Conservation (phyloP, 2,888 invertebrate species). For the Halocaridina rubra region DNA sequence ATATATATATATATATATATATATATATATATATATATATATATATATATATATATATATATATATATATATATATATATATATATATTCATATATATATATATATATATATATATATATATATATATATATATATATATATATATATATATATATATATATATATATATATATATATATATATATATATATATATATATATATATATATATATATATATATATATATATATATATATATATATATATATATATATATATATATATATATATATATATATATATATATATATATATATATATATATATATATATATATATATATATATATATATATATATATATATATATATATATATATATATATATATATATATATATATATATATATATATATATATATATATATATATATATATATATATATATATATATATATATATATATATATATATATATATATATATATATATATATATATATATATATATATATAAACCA, state of each 20-base stretch:
- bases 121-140: not conserved
- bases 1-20: not conserved
- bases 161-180: not conserved
- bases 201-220: not conserved
- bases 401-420: not conserved
- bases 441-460: not conserved
- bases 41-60: not conserved
- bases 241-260: not conserved
- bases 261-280: not conserved
- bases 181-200: not conserved
- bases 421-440: not conserved
- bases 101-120: not conserved
- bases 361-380: not conserved
- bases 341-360: not conserved
- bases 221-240: not conserved
- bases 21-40: not conserved
- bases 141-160: not conserved
- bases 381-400: not conserved
- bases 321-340: not conserved
- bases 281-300: not conserved
- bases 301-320: not conserved
- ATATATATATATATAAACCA: not conserved
- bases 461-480: not conserved
- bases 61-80: not conserved
- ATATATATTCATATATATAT: not conserved